These are phyloP conservation scores for Chloroclystis v-ata DNA, from an alignment of 2,888 invertebrate species.

Conservation along the genomic window DNA sequence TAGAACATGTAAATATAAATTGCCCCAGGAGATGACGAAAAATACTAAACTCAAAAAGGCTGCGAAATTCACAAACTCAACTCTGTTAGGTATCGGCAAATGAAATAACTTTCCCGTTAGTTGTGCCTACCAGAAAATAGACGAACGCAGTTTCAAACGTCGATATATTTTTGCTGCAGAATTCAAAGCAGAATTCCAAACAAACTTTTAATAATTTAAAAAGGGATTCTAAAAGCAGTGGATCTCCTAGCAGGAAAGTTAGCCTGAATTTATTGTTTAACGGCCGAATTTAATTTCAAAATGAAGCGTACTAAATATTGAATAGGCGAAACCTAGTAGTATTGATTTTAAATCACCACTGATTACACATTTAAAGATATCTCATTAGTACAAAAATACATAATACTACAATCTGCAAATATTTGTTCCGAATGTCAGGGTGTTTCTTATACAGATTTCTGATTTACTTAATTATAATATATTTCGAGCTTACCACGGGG, in stretches of 20 bases:
- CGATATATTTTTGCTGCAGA: slow-evolving; percentile 1
- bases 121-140: slow-evolving; percentile 9
- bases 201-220: slow-evolving; percentile 2
- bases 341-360: too few species aligned
- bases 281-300: too few species aligned
- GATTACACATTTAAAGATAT: too few species aligned
- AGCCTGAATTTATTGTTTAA: too few species aligned
- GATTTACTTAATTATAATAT: too few species aligned
- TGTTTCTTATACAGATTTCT: too few species aligned
- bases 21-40: background rate
- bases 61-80: slow-evolving; percentile 5
- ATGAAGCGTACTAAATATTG: too few species aligned
- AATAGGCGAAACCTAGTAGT: too few species aligned
- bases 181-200: background rate
- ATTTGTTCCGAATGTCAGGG: too few species aligned
- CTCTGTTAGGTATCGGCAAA: slow-evolving; percentile 11
- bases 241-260: background rate
- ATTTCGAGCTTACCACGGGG: too few species aligned
- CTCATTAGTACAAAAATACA: too few species aligned
- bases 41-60: slow-evolving; percentile 6
- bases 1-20: background rate
- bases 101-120: slow-evolving; percentile 13
- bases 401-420: too few species aligned
- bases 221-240: background rate
- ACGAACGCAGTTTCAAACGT: background rate